Evolutionary conservation across 2,888 invertebrate species (phyloP), one percentile per base, ranked within the genome.

Genomic region (Drosophila lutescens): DNA sequence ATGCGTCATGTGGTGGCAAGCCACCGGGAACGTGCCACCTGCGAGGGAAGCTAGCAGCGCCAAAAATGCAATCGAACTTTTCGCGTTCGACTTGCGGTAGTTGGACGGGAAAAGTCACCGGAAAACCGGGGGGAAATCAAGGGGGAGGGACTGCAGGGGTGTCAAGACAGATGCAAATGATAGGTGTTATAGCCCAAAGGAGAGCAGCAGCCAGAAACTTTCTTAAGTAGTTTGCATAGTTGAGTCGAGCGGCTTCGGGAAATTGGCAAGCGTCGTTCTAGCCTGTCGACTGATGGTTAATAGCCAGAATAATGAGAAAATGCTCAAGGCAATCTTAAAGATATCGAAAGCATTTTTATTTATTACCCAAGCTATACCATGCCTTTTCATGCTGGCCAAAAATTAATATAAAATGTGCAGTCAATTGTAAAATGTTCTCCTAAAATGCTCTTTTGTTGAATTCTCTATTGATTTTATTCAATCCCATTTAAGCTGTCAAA

Each of bases 251-350:
- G 15, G 38, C 60, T 40, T 15, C 47, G 69, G 61, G 15, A 68
- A 69, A 66, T 41, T 56, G 69, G 69, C 46, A 55, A 56, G 40
- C 38, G 60, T 34, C 41, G 44, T 46, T 61, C 36, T 54, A 40
- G 59, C 75, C 62, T 47, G 50, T 54, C 57, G 20, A 34, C 9
- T 20, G 54, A 36, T 49, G 72, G 49, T 49, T 54, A 61, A 72
- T 71, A 47, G 69, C 47, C 23, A 43, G 15, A 41, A 44, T 80
- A 87, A 82, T 74, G 72, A 70, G 66, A 20, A 87, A 80, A 84
- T 70, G 66, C 81, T 17, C 32, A 54, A 30, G 38, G 23, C 46
- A 69, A 38, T 17, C 23, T 44, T 17, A 4, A 23, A 26, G 36
- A 49, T 38, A 38, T 47, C 34, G 30, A 20, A 30, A n/a, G 36